Percentiles rank a stretch among this genome's conserved stretches.
phyloP scores from a whole-genome alignment of 2,888 invertebrate species.

The Hypsopygia costalis region DNA sequence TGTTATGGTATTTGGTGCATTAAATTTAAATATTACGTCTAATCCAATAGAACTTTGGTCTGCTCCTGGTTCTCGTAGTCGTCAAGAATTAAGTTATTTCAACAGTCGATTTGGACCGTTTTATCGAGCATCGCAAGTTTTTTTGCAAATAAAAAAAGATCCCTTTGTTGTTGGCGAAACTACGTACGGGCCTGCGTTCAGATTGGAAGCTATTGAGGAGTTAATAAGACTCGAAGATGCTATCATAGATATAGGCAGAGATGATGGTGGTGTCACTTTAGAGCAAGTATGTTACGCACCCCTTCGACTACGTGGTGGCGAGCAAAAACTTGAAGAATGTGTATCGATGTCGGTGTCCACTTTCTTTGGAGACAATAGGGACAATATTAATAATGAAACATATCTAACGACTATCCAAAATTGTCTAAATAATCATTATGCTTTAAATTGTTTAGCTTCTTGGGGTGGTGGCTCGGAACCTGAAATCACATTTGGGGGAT shows the following conservation, averaged over 20 bases:
- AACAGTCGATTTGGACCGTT: conserved; percentile 94
- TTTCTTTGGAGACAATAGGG: conserved; percentile 84
- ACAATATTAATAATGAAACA: conserved; percentile 66
- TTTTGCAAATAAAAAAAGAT: conserved; percentile 83
- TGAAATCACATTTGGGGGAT: conserved; percentile 91
- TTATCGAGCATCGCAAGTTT: conserved; percentile 94
- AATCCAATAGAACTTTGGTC: conserved; percentile 98
- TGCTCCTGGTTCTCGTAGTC: conserved; percentile 87
- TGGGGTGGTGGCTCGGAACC: conserved; percentile 96
- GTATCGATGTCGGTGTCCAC: conserved; percentile 90
- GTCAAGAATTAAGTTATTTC: conserved; percentile 92
- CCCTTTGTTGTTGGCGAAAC: conserved; percentile 52
- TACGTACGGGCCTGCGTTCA: conserved; percentile 90
- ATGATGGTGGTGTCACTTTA: conserved; percentile 68
- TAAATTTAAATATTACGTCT: conserved; percentile 86
- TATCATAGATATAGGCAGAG: conserved; percentile 82
- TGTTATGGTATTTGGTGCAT: conserved; percentile 84
- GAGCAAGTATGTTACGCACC: conserved; percentile 91
- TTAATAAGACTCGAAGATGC: conserved; percentile 85
- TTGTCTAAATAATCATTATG: conserved; percentile 65
- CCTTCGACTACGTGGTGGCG: conserved; percentile 82
- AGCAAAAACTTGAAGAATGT: conserved; percentile 82
- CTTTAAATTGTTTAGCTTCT: conserved; percentile 84
- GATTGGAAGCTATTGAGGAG: conserved; percentile 86
- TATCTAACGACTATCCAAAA: conserved; percentile 55